Conservation (phyloP, 2,888 invertebrate genomes). For the Drosophila flavopinicola region DNA sequence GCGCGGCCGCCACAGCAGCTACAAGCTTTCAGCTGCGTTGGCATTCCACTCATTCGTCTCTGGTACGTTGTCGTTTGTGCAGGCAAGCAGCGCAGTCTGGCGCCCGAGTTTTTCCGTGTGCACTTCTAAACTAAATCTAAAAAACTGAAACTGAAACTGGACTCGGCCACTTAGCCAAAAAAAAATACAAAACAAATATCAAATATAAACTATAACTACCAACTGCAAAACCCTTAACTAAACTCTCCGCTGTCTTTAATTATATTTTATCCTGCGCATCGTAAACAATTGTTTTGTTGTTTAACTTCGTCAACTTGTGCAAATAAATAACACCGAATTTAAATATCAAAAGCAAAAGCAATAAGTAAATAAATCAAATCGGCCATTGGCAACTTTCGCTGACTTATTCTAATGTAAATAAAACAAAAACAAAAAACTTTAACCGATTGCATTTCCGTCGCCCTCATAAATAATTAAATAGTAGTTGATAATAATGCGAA, state of each 20-base stretch:
- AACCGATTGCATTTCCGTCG: conserved; percentile 50
- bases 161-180: conserved; percentile 38
- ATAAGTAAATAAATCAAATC: conserved; percentile 39
- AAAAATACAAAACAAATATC: conserved; percentile 16
- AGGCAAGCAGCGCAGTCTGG: conserved; percentile 60
- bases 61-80: conserved; percentile 66
- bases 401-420: conserved; percentile 23
- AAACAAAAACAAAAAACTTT: conserved; percentile 35
- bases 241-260: conserved; percentile 34
- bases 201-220: conserved; percentile 1
- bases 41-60: conserved; percentile 68
- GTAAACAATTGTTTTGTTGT: conserved; percentile 51
- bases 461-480: conserved; percentile 24
- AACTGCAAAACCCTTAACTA: conserved; percentile 8
- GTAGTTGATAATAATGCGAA: conserved; percentile 12
- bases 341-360: conserved; percentile 42
- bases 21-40: conserved; percentile 66
- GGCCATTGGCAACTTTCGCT: conserved; percentile 39
- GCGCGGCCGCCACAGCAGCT: conserved; percentile 30
- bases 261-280: conserved; percentile 14
- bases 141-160: conserved; percentile 40
- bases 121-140: conserved; percentile 57
- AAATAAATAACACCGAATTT: conserved; percentile 51
- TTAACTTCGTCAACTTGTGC: conserved; percentile 60
- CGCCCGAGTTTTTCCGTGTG: conserved; percentile 70